Base-by-base conservation (phyloP, 2,797 vertebrate species). In the Poecilia picta region DNA sequence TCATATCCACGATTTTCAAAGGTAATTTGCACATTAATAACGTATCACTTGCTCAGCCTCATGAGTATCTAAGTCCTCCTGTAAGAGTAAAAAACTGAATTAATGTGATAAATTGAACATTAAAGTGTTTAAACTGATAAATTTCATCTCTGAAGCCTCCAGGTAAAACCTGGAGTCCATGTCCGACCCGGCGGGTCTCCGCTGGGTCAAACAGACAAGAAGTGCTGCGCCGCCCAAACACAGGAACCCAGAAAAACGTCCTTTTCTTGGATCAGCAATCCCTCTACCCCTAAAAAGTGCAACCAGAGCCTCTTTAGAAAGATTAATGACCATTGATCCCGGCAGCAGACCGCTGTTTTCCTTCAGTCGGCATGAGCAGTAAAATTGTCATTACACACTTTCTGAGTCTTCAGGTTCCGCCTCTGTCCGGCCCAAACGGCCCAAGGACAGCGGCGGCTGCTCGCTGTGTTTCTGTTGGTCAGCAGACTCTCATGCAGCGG, bases 281-380 rank as follows among this genome's bases (percentile, higher is more conserved):
- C 88, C 91, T 91, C 83, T 84, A 81, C 78, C 83, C 81, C 82
- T 77, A 93, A 95, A 79, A 96, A 94, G 88, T 95, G 94, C 94
- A 96, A 81, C 90, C 88, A 28, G 89, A 85, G 88, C 87, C 88
- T 92, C 92, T 95, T 90, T 83, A 47, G 86, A 86, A 94, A 94
- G 95, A 96, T 96, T 95, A 95, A 96, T 95, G 95, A 94, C 91
- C 93, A 94, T 88, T 92, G 92, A 95, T 96, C 90, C 59, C 71
- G 85, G 87, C 91, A 89, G 89, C 91, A 83, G 76, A 83, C 83
- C 74, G 74, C 89, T 83, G 82, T 89, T 91, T 90, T 85, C 87
- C 83, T 88, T 81, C 75, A 49, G 85, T 89, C 85, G 83, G 75
- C 83, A 84, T 20, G 70, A 91, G 82, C 83, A 81, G 87, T 87